Percentiles rank a stretch among this genome's conserved stretches.
Conservation (phyloP, 1,140 invertebrate genomes). For the Meloidogyne hapla region DNA sequence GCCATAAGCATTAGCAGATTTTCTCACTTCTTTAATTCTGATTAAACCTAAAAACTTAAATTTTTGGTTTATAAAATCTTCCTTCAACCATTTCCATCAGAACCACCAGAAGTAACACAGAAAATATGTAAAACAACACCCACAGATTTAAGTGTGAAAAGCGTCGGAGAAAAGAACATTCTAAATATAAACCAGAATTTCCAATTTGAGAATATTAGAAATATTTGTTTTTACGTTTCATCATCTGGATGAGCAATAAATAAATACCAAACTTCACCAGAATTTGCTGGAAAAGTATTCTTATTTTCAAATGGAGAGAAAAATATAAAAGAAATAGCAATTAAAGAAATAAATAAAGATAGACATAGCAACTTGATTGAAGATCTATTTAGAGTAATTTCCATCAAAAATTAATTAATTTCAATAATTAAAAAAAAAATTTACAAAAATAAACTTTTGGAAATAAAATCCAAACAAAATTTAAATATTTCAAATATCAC, state of each 20-base stretch:
- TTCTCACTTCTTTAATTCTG: conserved; percentile 11
- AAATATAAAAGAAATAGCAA: not conserved
- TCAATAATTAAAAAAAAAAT: not conserved
- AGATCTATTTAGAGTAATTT: not conserved
- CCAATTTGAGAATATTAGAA: not conserved
- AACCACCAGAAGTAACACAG: conserved; percentile 80
- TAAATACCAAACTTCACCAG: conserved; percentile 68
- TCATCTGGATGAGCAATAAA: conserved; percentile 92
- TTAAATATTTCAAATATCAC: not conserved
- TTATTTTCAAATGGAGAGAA: conserved; percentile 2
- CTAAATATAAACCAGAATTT: conserved; percentile 1
- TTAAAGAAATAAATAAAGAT: not conserved
- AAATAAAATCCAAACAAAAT: too few relatives aligned
- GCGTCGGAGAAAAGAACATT: conserved; percentile 94
- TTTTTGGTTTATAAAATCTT: not conserved
- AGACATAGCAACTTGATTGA: not conserved
- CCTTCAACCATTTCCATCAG: conserved; percentile 3
- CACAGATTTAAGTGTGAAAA: conserved; percentile 72
- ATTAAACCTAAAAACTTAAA: not conserved
- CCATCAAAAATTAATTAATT: not conserved
- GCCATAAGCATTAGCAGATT: not conserved
- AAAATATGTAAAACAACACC: conserved; percentile 75
- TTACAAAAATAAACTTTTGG: not conserved
- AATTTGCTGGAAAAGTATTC: conserved; percentile 22
- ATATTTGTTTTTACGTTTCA: conserved; percentile 24